Percentiles rank a stretch among this genome's conserved stretches.
phyloP scores from a whole-genome alignment of 1,140 invertebrate species.

The Dinoponera quadriceps region DNA sequence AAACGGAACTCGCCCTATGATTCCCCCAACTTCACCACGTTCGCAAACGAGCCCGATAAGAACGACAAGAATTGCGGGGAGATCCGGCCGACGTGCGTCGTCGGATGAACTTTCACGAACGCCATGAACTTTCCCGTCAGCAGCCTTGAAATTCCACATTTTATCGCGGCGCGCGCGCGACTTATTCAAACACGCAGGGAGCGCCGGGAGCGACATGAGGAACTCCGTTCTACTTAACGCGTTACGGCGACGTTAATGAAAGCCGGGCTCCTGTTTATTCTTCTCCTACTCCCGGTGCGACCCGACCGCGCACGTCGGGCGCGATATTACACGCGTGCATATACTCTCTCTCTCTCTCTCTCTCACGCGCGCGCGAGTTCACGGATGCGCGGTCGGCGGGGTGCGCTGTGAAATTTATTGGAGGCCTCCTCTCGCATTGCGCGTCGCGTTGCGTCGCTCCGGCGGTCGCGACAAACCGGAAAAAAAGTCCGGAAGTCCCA shows the following conservation, averaged over 20 bases:
- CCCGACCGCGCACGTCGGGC: conserved; percentile 3
- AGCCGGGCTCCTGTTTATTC: conserved; percentile 51
- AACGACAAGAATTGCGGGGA: too few relatives aligned
- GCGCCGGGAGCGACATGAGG: conserved; percentile 6
- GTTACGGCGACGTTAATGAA: conserved; percentile 59
- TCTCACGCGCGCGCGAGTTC: background rate
- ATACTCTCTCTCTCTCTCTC: too few relatives aligned
- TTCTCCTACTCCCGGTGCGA: conserved; percentile 13
- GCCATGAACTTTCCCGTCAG: background rate
- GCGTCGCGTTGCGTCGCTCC: background rate
- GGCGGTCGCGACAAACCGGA: conserved; percentile 47
- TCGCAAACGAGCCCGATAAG: too few relatives aligned
- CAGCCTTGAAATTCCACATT: conserved; percentile 1
- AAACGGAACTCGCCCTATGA: too few relatives aligned
- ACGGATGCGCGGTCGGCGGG: background rate
- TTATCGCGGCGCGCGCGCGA: conserved; percentile 13
- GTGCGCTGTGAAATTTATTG: conserved; percentile 63
- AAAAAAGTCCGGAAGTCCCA: conserved; percentile 70
- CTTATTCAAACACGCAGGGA: conserved; percentile 22
- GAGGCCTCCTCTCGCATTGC: conserved; percentile 22
- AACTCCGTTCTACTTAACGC: conserved; percentile 47
- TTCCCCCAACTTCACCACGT: too few relatives aligned
- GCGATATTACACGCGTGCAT: conserved; percentile 31
- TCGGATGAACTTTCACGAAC: background rate
- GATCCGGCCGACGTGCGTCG: background rate